Conservation (phyloP, 1,140 invertebrate genomes). For the Drosophila grimshawi region DNA sequence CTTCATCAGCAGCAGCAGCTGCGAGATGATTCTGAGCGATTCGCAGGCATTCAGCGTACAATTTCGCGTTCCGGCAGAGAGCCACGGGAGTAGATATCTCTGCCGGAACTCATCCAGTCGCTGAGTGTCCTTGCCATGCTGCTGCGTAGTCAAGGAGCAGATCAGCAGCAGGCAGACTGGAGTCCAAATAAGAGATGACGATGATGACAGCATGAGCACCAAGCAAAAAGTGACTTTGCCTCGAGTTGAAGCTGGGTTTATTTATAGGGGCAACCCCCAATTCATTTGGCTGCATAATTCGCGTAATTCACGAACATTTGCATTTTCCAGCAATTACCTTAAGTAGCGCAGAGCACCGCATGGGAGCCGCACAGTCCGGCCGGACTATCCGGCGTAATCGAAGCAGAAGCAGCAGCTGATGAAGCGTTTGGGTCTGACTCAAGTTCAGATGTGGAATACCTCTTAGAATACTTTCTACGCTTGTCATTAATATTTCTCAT, state of each 20-base stretch:
- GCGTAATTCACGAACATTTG: conserved; percentile 69
- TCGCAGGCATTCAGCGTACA: conserved; percentile 76
- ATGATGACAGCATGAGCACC: conserved; percentile 41
- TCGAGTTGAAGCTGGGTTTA: conserved; percentile 1
- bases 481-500: too few relatives aligned
- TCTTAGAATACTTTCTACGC: too few relatives aligned
- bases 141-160: conserved; percentile 8
- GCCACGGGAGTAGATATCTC: conserved; percentile 58
- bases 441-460: background rate
- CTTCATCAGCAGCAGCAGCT: conserved; percentile 65
- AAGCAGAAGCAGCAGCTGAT: background rate
- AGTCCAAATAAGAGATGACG: conserved; percentile 9
- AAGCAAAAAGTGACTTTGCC: conserved; percentile 25
- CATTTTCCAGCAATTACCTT: conserved; percentile 70
- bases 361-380: background rate
- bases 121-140: conserved; percentile 43
- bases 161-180: conserved; percentile 22
- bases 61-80: conserved; percentile 56
- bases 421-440: too few relatives aligned
- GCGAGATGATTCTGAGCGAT: conserved; percentile 66
- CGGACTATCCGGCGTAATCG: background rate
- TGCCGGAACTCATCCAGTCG: conserved; percentile 69
- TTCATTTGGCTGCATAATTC: conserved; percentile 47
- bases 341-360: conserved; percentile 60
- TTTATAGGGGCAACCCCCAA: conserved; percentile 48